Evolutionary conservation across 1,140 invertebrate genomes (phyloP).

Genomic region (Drosophila ficusphila): DNA sequence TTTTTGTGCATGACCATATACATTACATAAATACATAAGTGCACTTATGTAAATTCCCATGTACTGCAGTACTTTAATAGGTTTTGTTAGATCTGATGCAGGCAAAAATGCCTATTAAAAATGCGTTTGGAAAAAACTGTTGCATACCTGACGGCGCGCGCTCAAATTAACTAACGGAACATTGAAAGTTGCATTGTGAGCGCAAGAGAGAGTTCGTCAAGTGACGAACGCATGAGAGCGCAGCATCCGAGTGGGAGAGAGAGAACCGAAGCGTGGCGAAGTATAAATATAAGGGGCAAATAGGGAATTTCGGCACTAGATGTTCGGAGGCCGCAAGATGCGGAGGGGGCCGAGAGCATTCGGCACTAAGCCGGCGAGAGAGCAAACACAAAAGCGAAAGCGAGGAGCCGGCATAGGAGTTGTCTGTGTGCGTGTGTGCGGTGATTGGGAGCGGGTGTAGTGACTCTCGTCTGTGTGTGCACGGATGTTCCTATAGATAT

Average conservation of each 20-base stretch:
- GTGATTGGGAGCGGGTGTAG: too few species aligned
- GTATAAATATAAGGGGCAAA: background rate
- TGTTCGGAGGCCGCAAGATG: background rate
- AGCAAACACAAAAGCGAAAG: conserved; percentile 80
- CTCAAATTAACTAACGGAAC: conserved; percentile 56
- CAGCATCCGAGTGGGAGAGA: conserved; percentile 13
- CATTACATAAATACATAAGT: conserved; percentile 18
- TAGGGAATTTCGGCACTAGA: background rate
- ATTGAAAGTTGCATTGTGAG: conserved; percentile 11
- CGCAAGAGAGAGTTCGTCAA: background rate
- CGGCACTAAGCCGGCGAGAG: conserved; percentile 41
- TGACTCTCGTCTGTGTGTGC: conserved; percentile 3
- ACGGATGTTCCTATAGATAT: conserved; percentile 5
- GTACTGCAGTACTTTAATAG: conserved; percentile 54
- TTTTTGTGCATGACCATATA: conserved; percentile 20
- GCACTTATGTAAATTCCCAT: conserved; percentile 29
- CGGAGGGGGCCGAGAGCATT: conserved; percentile 6
- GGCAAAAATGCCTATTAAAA: conserved; percentile 60
- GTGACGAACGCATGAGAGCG: conserved; percentile 2
- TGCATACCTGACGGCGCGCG: conserved; percentile 73
- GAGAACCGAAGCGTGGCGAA: conserved; percentile 4
- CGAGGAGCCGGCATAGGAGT: conserved; percentile 48
- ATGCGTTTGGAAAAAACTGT: conserved; percentile 73
- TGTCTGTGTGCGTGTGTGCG: conserved; percentile 10
- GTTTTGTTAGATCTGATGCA: conserved; percentile 63